Percentiles rank a stretch among this genome's conserved stretches.
These are phyloP conservation scores for Tachypleus tridentatus DNA, from an alignment of 1,140 invertebrate genomes.

Conservation along the genomic window DNA sequence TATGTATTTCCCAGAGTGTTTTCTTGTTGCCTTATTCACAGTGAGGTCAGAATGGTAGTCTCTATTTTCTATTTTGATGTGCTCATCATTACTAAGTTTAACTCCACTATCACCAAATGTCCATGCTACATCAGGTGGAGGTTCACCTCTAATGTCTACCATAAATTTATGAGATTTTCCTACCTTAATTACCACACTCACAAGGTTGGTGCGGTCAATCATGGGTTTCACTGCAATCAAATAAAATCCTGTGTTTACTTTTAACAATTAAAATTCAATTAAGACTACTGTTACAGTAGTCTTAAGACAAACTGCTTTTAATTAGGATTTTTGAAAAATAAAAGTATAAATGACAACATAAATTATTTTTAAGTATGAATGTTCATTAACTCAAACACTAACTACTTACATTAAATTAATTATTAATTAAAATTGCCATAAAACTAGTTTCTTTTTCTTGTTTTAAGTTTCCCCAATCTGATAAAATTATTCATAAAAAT, in stretches of 20 bases:
- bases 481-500: too few relatives aligned
- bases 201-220: constrained; percentile 82
- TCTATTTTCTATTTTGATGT: constrained; percentile 76
- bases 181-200: constrained; percentile 70
- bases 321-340: too few relatives aligned
- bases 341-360: too few relatives aligned
- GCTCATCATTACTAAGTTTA: constrained; percentile 63
- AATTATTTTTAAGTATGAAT: too few relatives aligned
- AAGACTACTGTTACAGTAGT: too few relatives aligned
- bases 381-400: too few relatives aligned
- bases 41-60: constrained; percentile 85
- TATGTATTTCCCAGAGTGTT: constrained; percentile 83
- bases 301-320: too few relatives aligned
- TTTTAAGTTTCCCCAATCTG: too few relatives aligned
- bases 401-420: too few relatives aligned
- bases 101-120: constrained; percentile 48
- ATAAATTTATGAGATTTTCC: constrained; percentile 85
- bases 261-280: too few relatives aligned
- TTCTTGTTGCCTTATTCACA: constrained; percentile 59
- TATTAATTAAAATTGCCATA: too few relatives aligned
- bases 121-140: constrained; percentile 69
- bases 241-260: not conserved
- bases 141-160: constrained; percentile 80
- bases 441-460: too few relatives aligned
- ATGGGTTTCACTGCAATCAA: constrained; percentile 62